phyloP scores from a whole-genome alignment of 2,888 invertebrate genomes.

The Nomada goodeniana region DNA sequence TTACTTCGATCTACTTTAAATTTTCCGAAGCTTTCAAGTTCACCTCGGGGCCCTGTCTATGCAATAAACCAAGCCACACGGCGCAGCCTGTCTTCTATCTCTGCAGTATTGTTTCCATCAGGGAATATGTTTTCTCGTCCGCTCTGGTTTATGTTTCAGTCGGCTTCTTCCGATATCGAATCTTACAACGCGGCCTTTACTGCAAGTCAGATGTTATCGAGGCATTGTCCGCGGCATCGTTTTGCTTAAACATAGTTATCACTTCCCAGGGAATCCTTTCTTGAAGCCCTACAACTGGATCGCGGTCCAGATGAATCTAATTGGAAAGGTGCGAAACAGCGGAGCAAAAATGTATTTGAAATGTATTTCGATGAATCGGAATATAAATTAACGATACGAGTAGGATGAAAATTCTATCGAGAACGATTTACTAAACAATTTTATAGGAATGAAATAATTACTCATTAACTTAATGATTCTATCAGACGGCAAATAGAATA shows the following conservation, averaged over 20 bases:
- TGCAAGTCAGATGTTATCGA: conserved; percentile 45
- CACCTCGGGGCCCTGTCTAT: conserved; percentile 8
- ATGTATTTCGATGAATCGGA: too few species aligned
- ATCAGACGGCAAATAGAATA: too few species aligned
- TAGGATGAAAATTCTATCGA: too few species aligned
- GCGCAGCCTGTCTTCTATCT: conserved; percentile 43
- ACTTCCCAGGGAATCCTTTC: conserved; percentile 5
- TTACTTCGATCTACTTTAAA: conserved; percentile 25
- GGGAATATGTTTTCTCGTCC: conserved; percentile 52
- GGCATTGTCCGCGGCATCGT: conserved; percentile 47
- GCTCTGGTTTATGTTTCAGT: conserved; percentile 38
- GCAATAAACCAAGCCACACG: conserved; percentile 27
- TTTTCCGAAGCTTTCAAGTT: conserved; percentile 23
- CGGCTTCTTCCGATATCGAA: conserved; percentile 40
- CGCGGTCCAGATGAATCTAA: background rate
- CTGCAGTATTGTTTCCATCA: conserved; percentile 53
- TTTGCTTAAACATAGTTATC: conserved; percentile 44
- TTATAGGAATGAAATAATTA: too few species aligned
- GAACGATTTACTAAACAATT: too few species aligned
- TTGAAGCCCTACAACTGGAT: background rate
- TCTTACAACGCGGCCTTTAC: conserved; percentile 21
- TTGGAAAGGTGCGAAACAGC: background rate
- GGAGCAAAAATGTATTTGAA: background rate
- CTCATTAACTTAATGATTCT: too few species aligned
- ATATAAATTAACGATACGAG: too few species aligned